phyloP scores from a whole-genome alignment of 1,140 invertebrate species.

The Gonioctena quinquepunctata region DNA sequence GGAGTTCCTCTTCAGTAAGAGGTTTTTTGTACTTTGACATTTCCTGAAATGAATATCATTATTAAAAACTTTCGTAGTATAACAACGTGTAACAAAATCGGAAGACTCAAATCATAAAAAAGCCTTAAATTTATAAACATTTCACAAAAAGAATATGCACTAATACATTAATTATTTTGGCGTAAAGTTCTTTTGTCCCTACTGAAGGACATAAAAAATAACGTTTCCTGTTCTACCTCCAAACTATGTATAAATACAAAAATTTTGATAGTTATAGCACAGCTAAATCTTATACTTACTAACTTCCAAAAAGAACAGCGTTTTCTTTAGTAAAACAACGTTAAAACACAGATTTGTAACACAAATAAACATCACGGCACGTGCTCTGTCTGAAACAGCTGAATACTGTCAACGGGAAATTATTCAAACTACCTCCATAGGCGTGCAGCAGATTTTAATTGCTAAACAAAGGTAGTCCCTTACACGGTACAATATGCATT shows the following conservation, averaged over 20 bases:
- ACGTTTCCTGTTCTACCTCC: background rate
- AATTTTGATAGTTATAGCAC: background rate
- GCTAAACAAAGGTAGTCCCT: background rate
- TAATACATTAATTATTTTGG: background rate
- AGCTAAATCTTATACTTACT: background rate
- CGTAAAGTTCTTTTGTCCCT: background rate
- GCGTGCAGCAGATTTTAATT: background rate
- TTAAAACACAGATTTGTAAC: background rate
- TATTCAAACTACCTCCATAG: background rate
- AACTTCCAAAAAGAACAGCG: background rate
- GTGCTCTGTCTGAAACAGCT: background rate
- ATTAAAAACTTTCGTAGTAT: background rate
- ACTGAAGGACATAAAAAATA: background rate
- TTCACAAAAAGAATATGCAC: background rate
- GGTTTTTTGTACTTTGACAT: constrained; percentile 5
- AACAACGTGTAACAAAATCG: background rate
- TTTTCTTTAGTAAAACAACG: background rate
- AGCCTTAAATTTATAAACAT: too few relatives aligned
- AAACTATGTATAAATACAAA: background rate
- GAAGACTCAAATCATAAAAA: background rate
- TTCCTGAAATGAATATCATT: background rate
- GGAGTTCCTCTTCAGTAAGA: background rate
- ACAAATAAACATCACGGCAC: background rate
- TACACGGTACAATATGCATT: background rate
- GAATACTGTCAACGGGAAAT: background rate